Evolutionary conservation across 2,797 vertebrate genomes (phyloP), one percentile per base, ranked within the genome.

Genomic region (Poecilia picta): DNA sequence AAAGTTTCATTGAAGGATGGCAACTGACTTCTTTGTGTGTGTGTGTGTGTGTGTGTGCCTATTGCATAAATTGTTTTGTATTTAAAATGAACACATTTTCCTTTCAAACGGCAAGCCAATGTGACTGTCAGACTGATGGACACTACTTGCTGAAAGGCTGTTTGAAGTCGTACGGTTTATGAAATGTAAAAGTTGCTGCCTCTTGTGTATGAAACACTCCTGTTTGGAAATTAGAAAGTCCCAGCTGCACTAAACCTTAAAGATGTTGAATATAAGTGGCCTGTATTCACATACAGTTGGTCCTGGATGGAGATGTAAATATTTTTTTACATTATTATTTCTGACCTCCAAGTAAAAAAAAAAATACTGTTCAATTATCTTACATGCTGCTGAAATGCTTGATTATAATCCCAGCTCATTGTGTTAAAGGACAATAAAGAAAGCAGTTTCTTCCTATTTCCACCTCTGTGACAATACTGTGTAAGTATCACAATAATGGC

Each of bases 211-310:
- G 25, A 28, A 15, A 23, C 79, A 39, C 25, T 36, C 4, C 59
- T 62, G 18, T 28, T 51, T 13, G 0, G 55, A 75, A 72, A 78
- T 62, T 7, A 41, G 68, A 47, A 78, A 13, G 76, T 78, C 47
- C 10, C 43, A 73, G 72, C 82, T 77, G 85, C 83, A 84, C 76
- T 79, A 51, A 74, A 71, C 77, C 20, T 33, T 39, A 55, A 18
- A 7, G 64, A 33, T 74, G 72, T 74, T 89, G 90, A 93, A 89
- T 93, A 90, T 93, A 89, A 76, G 8, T 3, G 53, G 31, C 41
- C 62, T 80, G 83, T 75, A 41, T 28, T 74, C 33, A 23, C 66
- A 16, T 53, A 0, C 57, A 8, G 66, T 36, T 28, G 64, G 59
- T 72, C 41, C 36, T 49, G 49, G 20, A 16, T 31, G 28, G n/a